Conservation (phyloP, 2,113 vertebrate genomes). For the Cinclus cinclus region DNA sequence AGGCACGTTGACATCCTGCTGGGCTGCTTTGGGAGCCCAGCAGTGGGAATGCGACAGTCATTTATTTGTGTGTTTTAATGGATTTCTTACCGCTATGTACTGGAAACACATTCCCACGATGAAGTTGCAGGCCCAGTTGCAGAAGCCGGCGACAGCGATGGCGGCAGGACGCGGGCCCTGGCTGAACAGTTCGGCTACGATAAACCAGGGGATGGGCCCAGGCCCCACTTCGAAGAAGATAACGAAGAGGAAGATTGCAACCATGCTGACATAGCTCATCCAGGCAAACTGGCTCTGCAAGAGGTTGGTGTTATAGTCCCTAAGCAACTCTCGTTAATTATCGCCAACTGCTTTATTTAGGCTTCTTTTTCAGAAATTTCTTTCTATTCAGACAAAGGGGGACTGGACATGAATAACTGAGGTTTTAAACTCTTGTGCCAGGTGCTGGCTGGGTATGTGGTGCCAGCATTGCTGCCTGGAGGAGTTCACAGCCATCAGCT, state of each 20-base stretch:
- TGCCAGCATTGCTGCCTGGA: background rate
- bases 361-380: background rate
- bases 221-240: constrained; percentile 96
- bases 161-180: constrained; percentile 93
- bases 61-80: background rate
- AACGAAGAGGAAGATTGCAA: constrained; percentile 90
- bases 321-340: background rate
- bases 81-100: constrained; percentile 83
- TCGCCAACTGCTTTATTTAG: background rate
- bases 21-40: background rate
- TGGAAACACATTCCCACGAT: constrained; percentile 91
- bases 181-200: constrained; percentile 95
- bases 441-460: background rate
- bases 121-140: constrained; percentile 96
- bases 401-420: background rate
- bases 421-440: background rate
- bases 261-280: constrained; percentile 95
- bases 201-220: constrained; percentile 97
- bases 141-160: constrained; percentile 86
- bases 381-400: background rate
- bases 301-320: background rate
- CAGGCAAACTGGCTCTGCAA: constrained; percentile 71
- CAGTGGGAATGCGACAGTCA: fast-evolving
- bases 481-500: background rate
- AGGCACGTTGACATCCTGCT: fast-evolving